A percentile compares a stretch with the other conserved stretches of the same genome.
phyloP scores from a whole-genome alignment of 2,113 vertebrate species.

The Dromas ardeola region DNA sequence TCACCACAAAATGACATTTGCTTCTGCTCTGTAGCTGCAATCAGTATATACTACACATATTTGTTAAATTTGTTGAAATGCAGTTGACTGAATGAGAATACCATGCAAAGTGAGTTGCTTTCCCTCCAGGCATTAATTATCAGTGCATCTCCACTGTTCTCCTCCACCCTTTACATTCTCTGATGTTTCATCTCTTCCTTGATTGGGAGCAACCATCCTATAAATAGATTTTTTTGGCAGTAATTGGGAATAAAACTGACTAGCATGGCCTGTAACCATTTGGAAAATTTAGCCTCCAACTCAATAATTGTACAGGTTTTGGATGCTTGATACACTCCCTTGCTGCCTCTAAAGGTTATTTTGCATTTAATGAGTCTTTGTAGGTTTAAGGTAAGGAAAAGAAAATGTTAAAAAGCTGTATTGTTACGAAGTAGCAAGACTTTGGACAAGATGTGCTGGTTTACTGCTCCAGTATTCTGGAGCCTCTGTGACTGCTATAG shows the following conservation, averaged over 20 bases:
- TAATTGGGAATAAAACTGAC: conserved; percentile 39
- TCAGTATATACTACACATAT: neutral
- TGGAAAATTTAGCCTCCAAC: neutral
- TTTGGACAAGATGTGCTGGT: neutral
- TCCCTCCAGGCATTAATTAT: conserved; percentile 59
- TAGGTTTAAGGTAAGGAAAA: neutral
- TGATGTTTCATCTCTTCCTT: neutral
- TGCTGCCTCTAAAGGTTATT: neutral
- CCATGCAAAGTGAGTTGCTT: conserved; percentile 31
- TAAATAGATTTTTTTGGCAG: neutral
- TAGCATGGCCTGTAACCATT: neutral
- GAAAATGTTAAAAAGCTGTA: neutral
- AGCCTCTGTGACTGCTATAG: neutral
- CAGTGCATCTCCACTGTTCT: neutral
- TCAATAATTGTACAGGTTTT: neutral
- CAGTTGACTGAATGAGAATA: neutral
- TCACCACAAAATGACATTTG: neutral
- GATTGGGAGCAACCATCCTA: neutral
- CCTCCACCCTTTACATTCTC: neutral
- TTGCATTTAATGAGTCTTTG: neutral
- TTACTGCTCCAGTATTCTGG: neutral
- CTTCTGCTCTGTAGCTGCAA: neutral
- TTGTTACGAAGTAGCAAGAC: neutral
- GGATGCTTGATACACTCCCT: neutral
- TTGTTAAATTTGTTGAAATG: neutral